phyloP scores from a whole-genome alignment of 35 echinoderm and acorn worm species.

The Heliocidaris tuberculata region DNA sequence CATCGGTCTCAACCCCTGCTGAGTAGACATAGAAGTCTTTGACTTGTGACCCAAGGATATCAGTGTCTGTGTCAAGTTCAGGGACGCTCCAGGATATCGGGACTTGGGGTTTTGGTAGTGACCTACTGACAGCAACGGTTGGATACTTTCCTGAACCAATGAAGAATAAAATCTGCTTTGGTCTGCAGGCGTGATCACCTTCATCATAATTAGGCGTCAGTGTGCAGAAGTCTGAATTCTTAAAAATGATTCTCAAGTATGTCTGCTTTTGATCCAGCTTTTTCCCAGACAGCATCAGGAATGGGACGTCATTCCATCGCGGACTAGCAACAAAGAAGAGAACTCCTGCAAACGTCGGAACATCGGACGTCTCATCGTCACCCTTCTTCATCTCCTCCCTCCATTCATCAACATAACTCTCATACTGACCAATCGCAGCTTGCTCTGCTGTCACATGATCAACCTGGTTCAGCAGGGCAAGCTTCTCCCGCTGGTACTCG shows the following conservation, averaged over 20 bases:
- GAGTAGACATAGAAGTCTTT: constrained; percentile 62
- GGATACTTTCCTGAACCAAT: constrained; percentile 74
- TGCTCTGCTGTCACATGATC: constrained; percentile 59
- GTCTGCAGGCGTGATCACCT: constrained; percentile 28
- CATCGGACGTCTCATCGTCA: constrained; percentile 48
- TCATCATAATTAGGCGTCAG: constrained; percentile 44
- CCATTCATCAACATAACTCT: constrained; percentile 69
- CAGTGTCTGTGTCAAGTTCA: constrained; percentile 4
- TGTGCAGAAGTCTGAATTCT: constrained; percentile 65
- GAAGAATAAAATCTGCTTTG: constrained; percentile 77
- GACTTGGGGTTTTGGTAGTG: constrained; percentile 66
- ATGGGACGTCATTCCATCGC: constrained; percentile 81
- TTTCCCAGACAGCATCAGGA: constrained; percentile 84
- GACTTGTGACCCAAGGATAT: constrained; percentile 57
- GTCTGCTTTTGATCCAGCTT: constrained; percentile 71
- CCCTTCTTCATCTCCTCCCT: constrained; percentile 63
- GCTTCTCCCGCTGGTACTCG: constrained; percentile 57
- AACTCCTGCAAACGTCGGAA: constrained; percentile 79
- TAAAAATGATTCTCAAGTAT: constrained; percentile 81
- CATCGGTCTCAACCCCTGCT: constrained; percentile 56
- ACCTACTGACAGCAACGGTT: constrained; percentile 69
- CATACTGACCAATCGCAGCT: constrained; percentile 93
- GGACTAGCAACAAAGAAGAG: constrained; percentile 71
- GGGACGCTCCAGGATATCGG: constrained; percentile 36
- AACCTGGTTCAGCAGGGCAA: constrained; percentile 68